Evolutionary conservation across 2,888 invertebrate species (phyloP).

Genomic region (Aromia moschata): DNA sequence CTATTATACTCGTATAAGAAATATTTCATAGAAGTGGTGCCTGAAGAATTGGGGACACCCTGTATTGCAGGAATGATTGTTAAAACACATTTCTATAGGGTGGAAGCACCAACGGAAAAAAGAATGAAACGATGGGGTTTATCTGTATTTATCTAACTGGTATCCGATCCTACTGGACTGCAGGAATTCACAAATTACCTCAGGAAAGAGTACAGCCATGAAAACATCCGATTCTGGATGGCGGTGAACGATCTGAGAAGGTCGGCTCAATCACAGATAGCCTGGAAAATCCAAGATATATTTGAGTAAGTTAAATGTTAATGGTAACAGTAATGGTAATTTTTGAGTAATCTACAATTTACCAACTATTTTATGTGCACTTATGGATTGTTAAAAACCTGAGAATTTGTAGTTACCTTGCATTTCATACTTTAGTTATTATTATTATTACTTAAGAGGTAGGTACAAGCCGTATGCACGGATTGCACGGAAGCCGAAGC

Average conservation of each 20-base stretch:
- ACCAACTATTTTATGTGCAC: too few species aligned
- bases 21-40: too few species aligned
- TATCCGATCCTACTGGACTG: slow-evolving; percentile 87
- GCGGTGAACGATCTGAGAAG: slow-evolving; percentile 92
- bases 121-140: slow-evolving; percentile 94
- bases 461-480: too few species aligned
- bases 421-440: too few species aligned
- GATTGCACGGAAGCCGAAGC: too few species aligned
- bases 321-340: too few species aligned
- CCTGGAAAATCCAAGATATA: slow-evolving; percentile 85
- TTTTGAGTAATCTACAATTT: not conserved
- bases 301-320: slow-evolving; percentile 86
- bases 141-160: slow-evolving; percentile 93
- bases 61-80: too few species aligned
- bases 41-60: too few species aligned
- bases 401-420: too few species aligned
- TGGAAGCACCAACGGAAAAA: slow-evolving; percentile 93
- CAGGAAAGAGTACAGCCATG: slow-evolving; percentile 97
- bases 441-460: too few species aligned
- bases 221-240: slow-evolving; percentile 97
- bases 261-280: slow-evolving; percentile 85
- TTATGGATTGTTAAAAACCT: too few species aligned
- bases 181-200: slow-evolving; percentile 95
- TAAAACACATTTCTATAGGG: slow-evolving; percentile 73
- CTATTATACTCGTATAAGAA: too few species aligned